Percentiles rank a stretch among this genome's conserved stretches.
phyloP scores from a whole-genome alignment of 2,797 vertebrate species.

The Muraenolepis orangiensis region DNA sequence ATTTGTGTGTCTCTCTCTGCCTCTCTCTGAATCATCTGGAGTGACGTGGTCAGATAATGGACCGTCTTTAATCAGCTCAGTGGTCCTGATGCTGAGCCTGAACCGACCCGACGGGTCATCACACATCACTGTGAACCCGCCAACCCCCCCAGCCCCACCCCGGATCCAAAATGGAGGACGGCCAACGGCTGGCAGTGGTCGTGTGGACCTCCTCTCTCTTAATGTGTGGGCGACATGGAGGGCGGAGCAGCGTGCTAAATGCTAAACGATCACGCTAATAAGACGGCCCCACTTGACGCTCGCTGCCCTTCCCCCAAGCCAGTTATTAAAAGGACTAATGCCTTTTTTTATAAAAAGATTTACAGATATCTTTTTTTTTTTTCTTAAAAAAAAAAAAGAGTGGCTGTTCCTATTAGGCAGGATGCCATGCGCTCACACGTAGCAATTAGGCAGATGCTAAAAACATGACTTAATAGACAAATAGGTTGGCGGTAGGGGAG shows the following conservation, averaged over 20 bases:
- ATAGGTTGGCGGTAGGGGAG: constrained; percentile 34
- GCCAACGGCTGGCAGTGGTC: neutral
- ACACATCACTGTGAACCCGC: constrained; percentile 14
- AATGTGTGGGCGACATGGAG: neutral
- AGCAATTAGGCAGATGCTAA: constrained; percentile 58
- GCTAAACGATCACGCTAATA: constrained; percentile 44
- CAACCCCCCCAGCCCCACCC: too few relatives aligned
- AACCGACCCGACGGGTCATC: constrained; percentile 46
- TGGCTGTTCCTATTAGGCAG: constrained; percentile 51
- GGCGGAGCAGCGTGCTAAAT: constrained; percentile 25
- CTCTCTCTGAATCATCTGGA: constrained; percentile 57
- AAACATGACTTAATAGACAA: constrained; percentile 60
- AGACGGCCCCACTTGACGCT: neutral
- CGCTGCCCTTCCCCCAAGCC: constrained; percentile 19
- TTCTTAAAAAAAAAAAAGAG: constrained; percentile 36
- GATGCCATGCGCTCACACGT: constrained; percentile 41
- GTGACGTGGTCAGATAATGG: constrained; percentile 52
- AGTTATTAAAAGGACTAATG: constrained; percentile 28
- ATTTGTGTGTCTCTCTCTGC: neutral
- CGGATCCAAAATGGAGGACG: neutral
- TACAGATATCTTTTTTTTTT: constrained; percentile 43
- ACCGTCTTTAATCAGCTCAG: constrained; percentile 46
- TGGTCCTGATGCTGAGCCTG: constrained; percentile 43
- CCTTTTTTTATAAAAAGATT: too few relatives aligned
- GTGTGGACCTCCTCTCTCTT: constrained; percentile 12